A percentile compares a stretch with the other conserved stretches of the same genome.
Evolutionary conservation across 1,140 invertebrate species (phyloP).

Genomic region (Cherax destructor): DNA sequence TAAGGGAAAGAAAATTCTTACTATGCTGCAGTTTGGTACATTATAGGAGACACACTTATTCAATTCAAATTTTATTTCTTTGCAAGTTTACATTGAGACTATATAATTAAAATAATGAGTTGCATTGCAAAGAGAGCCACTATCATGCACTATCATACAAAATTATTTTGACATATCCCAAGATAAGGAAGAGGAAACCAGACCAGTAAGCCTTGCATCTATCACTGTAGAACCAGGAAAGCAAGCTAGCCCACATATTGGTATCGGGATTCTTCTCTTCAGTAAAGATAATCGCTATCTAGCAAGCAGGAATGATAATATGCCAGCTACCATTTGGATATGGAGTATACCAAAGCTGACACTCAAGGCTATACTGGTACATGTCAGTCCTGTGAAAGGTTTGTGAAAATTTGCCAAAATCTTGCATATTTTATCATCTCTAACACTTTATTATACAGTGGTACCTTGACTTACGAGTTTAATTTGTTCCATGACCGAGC

Average conservation of each 20-base stretch:
- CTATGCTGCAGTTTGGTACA: too few species aligned
- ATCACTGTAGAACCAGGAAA: neutral
- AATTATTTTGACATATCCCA: neutral
- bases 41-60: too few species aligned
- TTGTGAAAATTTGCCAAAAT: neutral
- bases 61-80: too few species aligned
- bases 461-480: too few species aligned
- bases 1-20: too few species aligned
- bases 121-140: too few species aligned
- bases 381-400: conserved; percentile 55
- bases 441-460: too few species aligned
- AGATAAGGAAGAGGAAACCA: conserved; percentile 45
- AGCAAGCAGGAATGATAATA: conserved; percentile 72
- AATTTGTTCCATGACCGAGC: too few species aligned
- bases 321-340: conserved; percentile 59
- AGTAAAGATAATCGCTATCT: conserved; percentile 75
- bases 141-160: too few species aligned
- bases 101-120: too few species aligned
- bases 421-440: too few species aligned
- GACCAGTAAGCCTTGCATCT: conserved; percentile 50
- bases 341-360: conserved; percentile 43
- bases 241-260: conserved; percentile 74
- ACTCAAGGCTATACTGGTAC: conserved; percentile 57
- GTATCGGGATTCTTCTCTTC: conserved; percentile 75
- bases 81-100: too few species aligned